Evolutionary conservation across 2,797 vertebrate species (phyloP).

Genomic region (Heteromormyrus szaboi): DNA sequence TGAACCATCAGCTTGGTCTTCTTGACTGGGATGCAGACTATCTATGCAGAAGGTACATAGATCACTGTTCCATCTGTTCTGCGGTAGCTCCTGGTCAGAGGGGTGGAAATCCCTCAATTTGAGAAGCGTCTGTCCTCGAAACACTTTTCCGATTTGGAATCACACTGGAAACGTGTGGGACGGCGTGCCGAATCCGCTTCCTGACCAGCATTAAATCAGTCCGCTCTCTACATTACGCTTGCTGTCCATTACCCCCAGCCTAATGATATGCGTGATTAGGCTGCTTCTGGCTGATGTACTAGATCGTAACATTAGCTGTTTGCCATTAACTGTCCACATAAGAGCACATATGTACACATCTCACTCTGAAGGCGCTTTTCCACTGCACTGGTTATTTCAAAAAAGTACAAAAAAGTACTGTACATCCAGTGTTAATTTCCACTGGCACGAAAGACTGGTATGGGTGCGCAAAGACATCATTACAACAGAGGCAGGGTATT

Average conservation of each 20-base stretch:
- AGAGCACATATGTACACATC: background rate
- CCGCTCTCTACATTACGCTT: background rate
- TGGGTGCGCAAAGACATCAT: background rate
- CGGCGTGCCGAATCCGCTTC: background rate
- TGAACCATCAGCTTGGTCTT: background rate
- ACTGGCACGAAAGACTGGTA: background rate
- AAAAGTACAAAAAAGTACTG: background rate
- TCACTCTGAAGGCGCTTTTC: background rate
- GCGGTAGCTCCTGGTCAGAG: background rate
- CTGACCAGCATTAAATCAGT: background rate
- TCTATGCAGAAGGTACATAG: background rate
- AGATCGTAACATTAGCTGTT: background rate
- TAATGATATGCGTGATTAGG: background rate
- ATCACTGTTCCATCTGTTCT: background rate
- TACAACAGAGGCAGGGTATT: background rate
- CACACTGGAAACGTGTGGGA: background rate
- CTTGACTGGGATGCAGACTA: background rate
- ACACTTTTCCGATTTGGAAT: background rate
- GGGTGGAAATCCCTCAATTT: conserved; percentile 8
- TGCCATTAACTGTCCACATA: background rate
- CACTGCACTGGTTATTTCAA: background rate
- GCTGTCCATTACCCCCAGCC: background rate
- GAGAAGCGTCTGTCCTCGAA: conserved; percentile 10
- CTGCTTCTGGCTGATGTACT: background rate
- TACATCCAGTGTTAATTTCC: background rate